Percentiles rank a stretch among this genome's conserved stretches.
phyloP scores from a whole-genome alignment of 1,140 invertebrate genomes.

The Atta colombica region DNA sequence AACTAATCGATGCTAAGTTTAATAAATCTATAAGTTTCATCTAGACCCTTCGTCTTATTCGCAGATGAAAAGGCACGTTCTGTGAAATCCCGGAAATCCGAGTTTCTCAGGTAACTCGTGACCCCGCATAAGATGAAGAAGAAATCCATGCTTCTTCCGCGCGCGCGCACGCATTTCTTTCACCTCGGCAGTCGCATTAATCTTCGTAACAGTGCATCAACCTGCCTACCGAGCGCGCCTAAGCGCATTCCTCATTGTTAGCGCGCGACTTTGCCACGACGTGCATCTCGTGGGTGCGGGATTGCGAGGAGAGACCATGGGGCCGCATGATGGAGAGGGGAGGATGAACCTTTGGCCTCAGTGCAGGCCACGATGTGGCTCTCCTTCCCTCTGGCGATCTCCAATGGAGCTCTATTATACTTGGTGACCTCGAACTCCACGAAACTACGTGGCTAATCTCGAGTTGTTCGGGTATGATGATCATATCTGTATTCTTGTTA shows the following conservation, averaged over 20 bases:
- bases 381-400: slow-evolving; percentile 66
- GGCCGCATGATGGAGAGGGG: slow-evolving; percentile 10
- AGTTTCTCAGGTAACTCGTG: slow-evolving; percentile 38
- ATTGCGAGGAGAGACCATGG: slow-evolving; percentile 15
- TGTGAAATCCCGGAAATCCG: slow-evolving; percentile 39
- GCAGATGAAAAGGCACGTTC: neutral
- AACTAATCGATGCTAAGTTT: neutral
- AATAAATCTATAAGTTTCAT: neutral
- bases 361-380: slow-evolving; percentile 75
- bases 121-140: slow-evolving; percentile 43
- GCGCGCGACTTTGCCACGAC: slow-evolving; percentile 62
- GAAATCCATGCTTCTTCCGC: slow-evolving; percentile 69
- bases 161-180: slow-evolving; percentile 52
- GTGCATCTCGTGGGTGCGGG: slow-evolving; percentile 71
- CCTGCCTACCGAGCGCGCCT: slow-evolving; percentile 65
- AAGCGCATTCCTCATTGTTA: slow-evolving; percentile 79
- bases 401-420: slow-evolving; percentile 57
- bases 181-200: slow-evolving; percentile 72
- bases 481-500: slow-evolving; percentile 49
- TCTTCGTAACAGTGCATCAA: slow-evolving; percentile 79
- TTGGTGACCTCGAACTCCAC: slow-evolving; percentile 68
- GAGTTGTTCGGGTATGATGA: slow-evolving; percentile 39
- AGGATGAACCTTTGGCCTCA: slow-evolving; percentile 75
- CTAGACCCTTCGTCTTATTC: neutral
- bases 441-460: slow-evolving; percentile 32